Evolutionary conservation across 2,888 invertebrate species (phyloP), one percentile per base, ranked within the genome.

Genomic region (Synergus gifuensis): DNA sequence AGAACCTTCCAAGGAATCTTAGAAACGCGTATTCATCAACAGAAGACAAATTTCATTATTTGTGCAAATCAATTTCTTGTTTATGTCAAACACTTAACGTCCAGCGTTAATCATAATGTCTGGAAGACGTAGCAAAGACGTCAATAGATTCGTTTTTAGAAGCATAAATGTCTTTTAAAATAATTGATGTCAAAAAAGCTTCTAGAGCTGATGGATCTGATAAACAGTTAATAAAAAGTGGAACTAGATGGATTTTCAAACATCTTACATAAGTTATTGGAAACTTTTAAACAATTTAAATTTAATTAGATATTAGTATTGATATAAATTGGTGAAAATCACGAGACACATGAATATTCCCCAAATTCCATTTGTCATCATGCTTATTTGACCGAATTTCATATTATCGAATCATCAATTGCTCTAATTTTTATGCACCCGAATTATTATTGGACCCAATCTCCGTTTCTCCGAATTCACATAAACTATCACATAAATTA

Each of bases 1-100:
- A 60, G 60, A 60, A 60, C 11, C 22, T 60, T 60, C 12, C 18
- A 22, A 60, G 22, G 22, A 60, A 60, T 60, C 60, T 60, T 12
- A 60, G 60, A 60, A 28, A 60, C 66, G 66, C 11, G 42, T 16
- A 36, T 40, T 22, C 62, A 49, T 22, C 63, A 46, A 12, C 63
- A 18, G 9, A 40, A 46, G 62, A 76, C 76, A 44, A 77, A 76
- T 67, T 81, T 81, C 76, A 78, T 44, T 76, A 76, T 78, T 78
- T 66, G 40, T n/a, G 66, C 66, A 66, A 66, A 66, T 66, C 64
- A 64, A 64, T 64, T 40, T 66, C 18, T 66, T n/a, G 11, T 66
- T 66, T 66, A 66, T 18, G 66, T 36, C n/a, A 42, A 40, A 66
- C n/a, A 40, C 36, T 66, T 66, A 66, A 66, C 40, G 66, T 66